Evolutionary conservation across 1,140 invertebrate species (phyloP).

Genomic region (Dreissena polymorpha): DNA sequence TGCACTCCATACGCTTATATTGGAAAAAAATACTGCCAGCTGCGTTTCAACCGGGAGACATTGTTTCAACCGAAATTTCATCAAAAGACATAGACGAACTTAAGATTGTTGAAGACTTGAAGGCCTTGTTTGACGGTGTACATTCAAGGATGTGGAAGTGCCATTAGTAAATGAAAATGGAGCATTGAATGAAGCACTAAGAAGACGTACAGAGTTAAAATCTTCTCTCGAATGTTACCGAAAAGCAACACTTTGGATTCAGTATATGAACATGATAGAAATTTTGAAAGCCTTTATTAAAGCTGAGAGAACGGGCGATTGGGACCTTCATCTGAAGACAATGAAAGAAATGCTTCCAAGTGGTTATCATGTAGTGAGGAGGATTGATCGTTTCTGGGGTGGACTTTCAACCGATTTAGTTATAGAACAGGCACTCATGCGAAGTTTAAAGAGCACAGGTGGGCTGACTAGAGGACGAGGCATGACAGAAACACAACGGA

Average conservation of each 20-base stretch:
- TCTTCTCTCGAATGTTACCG: too few relatives aligned
- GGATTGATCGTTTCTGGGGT: conserved; percentile 1
- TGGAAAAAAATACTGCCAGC: not conserved
- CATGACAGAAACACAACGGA: not conserved
- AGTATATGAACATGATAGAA: too few relatives aligned
- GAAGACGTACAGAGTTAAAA: too few relatives aligned
- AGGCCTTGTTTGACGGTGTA: too few relatives aligned
- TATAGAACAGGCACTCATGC: conserved; percentile 2
- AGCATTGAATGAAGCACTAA: too few relatives aligned
- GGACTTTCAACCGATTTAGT: conserved; percentile 10
- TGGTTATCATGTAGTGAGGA: not conserved
- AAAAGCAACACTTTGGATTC: too few relatives aligned
- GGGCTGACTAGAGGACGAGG: conserved; percentile 1
- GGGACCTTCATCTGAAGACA: not conserved
- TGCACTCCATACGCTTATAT: not conserved
- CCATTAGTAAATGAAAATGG: too few relatives aligned
- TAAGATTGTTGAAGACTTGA: too few relatives aligned
- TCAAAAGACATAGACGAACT: not conserved
- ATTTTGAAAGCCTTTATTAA: too few relatives aligned
- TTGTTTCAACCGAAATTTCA: not conserved
- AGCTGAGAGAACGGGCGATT: conserved; percentile 62
- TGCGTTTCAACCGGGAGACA: not conserved
- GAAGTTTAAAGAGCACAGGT: not conserved
- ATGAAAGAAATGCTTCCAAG: conserved; percentile 39
- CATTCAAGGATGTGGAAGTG: too few relatives aligned